These are phyloP conservation scores for Gasteruption jaculator DNA, from an alignment of 2,888 invertebrate species.

Conservation along the genomic window DNA sequence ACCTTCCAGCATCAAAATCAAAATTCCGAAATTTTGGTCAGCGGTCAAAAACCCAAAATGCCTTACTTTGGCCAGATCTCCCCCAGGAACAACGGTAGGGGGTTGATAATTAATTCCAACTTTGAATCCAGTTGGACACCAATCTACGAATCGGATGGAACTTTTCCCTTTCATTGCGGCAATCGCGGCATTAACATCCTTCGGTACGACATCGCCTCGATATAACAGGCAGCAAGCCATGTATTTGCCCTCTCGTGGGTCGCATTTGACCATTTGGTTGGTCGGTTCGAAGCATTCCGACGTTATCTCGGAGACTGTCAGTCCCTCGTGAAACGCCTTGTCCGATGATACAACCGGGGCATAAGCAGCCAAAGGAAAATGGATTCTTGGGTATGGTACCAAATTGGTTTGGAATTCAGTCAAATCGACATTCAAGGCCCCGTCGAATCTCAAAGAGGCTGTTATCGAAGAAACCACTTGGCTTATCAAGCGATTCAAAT, in stretches of 20 bases:
- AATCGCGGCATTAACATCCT: constrained; percentile 83
- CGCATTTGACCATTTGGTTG: constrained; percentile 88
- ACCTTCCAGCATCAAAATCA: too few species aligned
- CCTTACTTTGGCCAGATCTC: constrained; percentile 42
- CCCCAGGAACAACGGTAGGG: constrained; percentile 44
- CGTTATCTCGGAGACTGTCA: constrained; percentile 79
- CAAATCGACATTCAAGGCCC: constrained; percentile 77
- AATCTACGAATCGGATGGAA: constrained; percentile 86
- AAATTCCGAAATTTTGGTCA: too few species aligned
- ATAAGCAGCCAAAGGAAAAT: constrained; percentile 65
- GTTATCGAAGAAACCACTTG: constrained; percentile 61
- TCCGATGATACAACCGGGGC: constrained; percentile 70
- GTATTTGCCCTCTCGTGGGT: constrained; percentile 79
- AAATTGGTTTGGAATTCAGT: constrained; percentile 88
- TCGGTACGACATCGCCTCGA: constrained; percentile 85
- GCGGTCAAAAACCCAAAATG: too few species aligned
- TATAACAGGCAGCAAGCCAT: constrained; percentile 87
- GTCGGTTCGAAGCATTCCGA: constrained; percentile 83
- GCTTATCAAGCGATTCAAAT: constrained; percentile 78
- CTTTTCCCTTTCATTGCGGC: constrained; percentile 73
- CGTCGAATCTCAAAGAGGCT: constrained; percentile 61
- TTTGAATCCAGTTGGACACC: constrained; percentile 92
- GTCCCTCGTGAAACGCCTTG: constrained; percentile 71
- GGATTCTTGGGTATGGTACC: constrained; percentile 63
- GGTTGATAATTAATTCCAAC: constrained; percentile 57